A percentile compares a stretch with the other conserved stretches of the same genome.
Conservation (phyloP, 2,888 invertebrate genomes). For the Hymenopus coronatus region DNA sequence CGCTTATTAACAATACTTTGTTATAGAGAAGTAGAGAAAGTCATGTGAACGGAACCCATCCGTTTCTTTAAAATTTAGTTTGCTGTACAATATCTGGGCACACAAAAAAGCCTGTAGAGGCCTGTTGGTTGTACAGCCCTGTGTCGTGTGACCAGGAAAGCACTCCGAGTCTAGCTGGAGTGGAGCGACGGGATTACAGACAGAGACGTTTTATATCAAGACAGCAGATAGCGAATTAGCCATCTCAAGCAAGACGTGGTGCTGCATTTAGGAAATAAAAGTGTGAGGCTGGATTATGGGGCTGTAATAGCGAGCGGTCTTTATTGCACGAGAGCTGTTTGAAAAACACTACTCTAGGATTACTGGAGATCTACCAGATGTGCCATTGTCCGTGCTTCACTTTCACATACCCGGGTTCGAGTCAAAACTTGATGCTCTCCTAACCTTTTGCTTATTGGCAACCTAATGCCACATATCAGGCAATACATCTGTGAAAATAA, state of each 20-base stretch:
- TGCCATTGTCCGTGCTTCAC: background rate
- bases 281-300: background rate
- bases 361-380: background rate
- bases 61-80: no score
- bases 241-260: background rate
- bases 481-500: no score
- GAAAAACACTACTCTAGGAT: background rate
- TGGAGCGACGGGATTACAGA: background rate
- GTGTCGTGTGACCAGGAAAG: background rate
- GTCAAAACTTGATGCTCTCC: background rate
- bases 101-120: no score
- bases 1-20: no score
- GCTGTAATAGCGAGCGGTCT: background rate
- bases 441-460: no score
- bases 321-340: background rate
- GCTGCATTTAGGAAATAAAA: background rate
- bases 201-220: background rate
- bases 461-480: no score
- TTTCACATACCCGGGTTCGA: background rate
- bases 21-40: no score
- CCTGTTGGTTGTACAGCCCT: background rate
- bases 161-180: background rate
- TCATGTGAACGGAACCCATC: no score
- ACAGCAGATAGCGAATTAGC: conserved; percentile 17
- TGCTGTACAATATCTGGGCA: no score